These are phyloP conservation scores for Melanaphis sacchari DNA, from an alignment of 1,140 invertebrate genomes.

Conservation along the genomic window DNA sequence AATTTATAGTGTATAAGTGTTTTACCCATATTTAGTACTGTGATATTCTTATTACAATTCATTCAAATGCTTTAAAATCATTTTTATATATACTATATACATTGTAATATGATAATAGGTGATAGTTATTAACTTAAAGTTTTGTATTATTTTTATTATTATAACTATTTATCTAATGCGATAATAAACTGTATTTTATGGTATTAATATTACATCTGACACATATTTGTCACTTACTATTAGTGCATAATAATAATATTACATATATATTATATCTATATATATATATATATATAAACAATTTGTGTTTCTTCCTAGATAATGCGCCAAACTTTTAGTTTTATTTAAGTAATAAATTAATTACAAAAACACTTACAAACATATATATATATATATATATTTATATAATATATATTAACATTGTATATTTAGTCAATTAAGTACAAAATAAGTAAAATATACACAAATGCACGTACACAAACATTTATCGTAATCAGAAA, in stretches of 20 bases:
- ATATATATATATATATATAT: not conserved
- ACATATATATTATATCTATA: not conserved
- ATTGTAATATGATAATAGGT: conserved; percentile 14
- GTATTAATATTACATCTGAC: not conserved
- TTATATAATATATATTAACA: not conserved
- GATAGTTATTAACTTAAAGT: not conserved
- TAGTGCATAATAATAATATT: conserved; percentile 15
- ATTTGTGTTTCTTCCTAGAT: conserved; percentile 43
- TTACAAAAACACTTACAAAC: not conserved
- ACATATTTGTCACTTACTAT: conserved; percentile 13
- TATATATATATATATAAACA: not conserved
- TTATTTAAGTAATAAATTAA: not conserved
- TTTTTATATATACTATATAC: conserved; percentile 2
- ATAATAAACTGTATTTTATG: not conserved
- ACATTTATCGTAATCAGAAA: not conserved
- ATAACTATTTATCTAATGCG: not conserved
- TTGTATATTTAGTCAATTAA: conserved; percentile 18
- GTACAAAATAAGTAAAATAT: not conserved
- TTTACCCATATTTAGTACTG: not conserved
- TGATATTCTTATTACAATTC: conserved; percentile 43
- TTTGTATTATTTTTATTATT: conserved; percentile 27
- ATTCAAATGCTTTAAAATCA: conserved; percentile 4
- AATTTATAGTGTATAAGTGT: not conserved
- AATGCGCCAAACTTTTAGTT: conserved; percentile 35
- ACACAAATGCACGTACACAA: not conserved